Evolutionary conservation across 92 coral and sea anemone species (phyloP), one percentile per base, ranked within the genome.

Genomic region (Umimayanthus chanpuru): DNA sequence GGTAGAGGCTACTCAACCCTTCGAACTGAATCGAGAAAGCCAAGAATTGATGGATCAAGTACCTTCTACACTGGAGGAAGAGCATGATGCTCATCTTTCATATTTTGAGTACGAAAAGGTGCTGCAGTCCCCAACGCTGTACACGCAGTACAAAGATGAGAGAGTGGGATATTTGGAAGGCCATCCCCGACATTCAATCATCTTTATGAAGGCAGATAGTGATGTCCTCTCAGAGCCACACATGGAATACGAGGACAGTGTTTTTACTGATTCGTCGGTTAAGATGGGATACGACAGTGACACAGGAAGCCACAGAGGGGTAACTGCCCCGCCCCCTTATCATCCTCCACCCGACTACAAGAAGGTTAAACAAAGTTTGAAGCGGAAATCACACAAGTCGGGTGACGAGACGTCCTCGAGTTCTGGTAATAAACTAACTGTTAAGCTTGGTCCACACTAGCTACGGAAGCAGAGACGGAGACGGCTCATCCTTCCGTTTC

Each of bases 301-400:
- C 36, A 80, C 86, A 20, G 77, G 84, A 4, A 73, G 78, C 84
- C 87, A 72, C 0, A 88, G 87, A 71, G 85, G 78, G 49, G 86
- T 71, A 12, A 65, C 30, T 11, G 89, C 74, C 15, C 96, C 96
- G 5, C 96, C 96, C 23, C 90, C 92, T 4, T 94, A 93, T 80
- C 82, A 64, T 23, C 90, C 94, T 9, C 98, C 98, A 6, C 98
- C 98, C 29, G 93, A 89, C 71, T 95, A 95, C 86, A 85, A 85
- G 40, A 28, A 26, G 47, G 84, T 72, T 1, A 80, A 83, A 43
- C 92, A 89, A 25, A 87, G 89, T 32, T 77, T 85, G 80, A 86
- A 89, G 73, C 87, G 90, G 83, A 92, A 91, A 86, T 90, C 92
- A 8, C 86, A 61, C 80, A 88, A 85, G 80, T 80, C 77, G 16